Evolutionary conservation across 1,140 invertebrate genomes (phyloP), one percentile per base, ranked within the genome.

Genomic region (Orius insidiosus): DNA sequence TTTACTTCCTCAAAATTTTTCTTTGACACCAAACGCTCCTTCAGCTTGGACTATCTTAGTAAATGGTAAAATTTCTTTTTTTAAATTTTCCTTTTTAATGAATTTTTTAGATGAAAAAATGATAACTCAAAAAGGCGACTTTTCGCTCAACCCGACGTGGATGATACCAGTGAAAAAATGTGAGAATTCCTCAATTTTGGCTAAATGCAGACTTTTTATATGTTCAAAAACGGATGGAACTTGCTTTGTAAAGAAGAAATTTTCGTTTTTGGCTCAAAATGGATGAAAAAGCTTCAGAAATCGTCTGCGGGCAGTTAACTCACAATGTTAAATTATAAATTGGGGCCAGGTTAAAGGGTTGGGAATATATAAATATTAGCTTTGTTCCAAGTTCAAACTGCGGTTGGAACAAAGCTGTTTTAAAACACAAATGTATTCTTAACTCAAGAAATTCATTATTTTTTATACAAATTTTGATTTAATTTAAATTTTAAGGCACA

Each of bases 1-100:
- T 9, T 36, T 35, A 2, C 35, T 47, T 10, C 19, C 40, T 2
- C 15, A 45, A 38, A 35, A 46, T 30, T n/a, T 18, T 45, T 32
- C 30, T 32, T 24, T 51, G n/a, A 30, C 38, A 31, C 5, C 19
- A 19, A 32, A 36, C 8, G 16, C 47, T 7, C 48, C 45, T 31
- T 46, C 44, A 14, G 33, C 38, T 11, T 52, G 51, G 51, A 52
- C 15, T 7, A 18, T 52, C n/a, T 38, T 46, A 13, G n/a, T 52
- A 8, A 47, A 47, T 24, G 51, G 51, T 49, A 45, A 36, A 15
- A 34, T 11, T n/a, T n/a, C n/a, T n/a, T n/a, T n/a, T n/a, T n/a
- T n/a, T n/a, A n/a, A n/a, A n/a, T n/a, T n/a, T n/a, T n/a, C n/a
- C n/a, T n/a, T 24, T 24, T 24, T 4, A 24, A 24, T 24, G 24